Percentiles rank a stretch among this genome's conserved stretches.
phyloP scores from a whole-genome alignment of 2,888 invertebrate genomes.

The Lathronympha strigana region DNA sequence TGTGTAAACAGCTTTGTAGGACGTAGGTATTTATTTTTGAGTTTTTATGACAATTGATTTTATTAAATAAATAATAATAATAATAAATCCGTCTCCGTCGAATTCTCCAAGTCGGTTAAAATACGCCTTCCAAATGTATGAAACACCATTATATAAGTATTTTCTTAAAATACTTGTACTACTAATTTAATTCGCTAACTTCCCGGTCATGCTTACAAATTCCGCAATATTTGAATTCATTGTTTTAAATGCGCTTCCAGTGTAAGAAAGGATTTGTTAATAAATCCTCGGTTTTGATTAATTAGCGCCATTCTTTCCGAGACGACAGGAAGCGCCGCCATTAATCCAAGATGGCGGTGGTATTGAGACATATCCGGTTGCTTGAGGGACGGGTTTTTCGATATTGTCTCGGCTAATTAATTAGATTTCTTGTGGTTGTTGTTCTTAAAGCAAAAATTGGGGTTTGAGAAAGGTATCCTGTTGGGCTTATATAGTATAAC shows the following conservation, averaged over 20 bases:
- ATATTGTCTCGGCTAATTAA: slow-evolving; percentile 39
- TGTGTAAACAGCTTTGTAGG: no score
- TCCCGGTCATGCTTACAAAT: neutral
- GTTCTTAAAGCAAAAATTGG: slow-evolving; percentile 8
- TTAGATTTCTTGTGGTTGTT: slow-evolving; percentile 31
- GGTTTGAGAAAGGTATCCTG: neutral
- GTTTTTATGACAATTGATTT: no score
- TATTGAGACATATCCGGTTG: slow-evolving; percentile 73
- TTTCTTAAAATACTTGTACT: no score
- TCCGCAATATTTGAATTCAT: neutral
- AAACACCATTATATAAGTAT: no score
- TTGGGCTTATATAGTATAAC: no score
- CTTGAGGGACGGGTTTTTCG: slow-evolving; percentile 46
- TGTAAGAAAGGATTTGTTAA: slow-evolving; percentile 3
- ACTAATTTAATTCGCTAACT: no score
- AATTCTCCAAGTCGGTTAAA: no score
- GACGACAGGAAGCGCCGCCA: slow-evolving; percentile 68
- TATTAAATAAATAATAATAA: no score
- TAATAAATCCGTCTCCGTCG: no score
- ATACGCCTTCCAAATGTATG: no score
- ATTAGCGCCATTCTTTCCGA: slow-evolving; percentile 81
- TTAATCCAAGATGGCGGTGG: slow-evolving; percentile 75
- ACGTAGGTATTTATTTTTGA: no score
- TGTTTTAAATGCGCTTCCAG: slow-evolving; percentile 11
- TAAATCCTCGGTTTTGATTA: slow-evolving; percentile 66